Evolutionary conservation across 2,113 vertebrate genomes (phyloP).

Genomic region (Mola mola): DNA sequence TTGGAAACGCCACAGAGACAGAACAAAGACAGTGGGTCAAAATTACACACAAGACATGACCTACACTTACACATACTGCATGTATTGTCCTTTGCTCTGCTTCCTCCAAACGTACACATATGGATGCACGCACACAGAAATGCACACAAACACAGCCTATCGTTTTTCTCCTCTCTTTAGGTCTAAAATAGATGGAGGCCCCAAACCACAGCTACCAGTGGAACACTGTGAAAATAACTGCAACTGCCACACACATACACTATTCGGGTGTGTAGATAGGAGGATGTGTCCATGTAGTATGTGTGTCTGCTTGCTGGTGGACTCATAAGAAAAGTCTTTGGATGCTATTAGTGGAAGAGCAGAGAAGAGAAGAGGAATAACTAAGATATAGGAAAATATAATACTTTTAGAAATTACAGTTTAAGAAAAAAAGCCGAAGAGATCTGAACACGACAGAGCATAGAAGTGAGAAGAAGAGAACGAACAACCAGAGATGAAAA

Average conservation of each 20-base stretch:
- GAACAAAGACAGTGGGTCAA: constrained; percentile 67
- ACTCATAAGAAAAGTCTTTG: constrained; percentile 13
- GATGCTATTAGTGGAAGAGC: constrained; percentile 21
- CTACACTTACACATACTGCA: constrained; percentile 53
- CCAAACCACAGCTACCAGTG: constrained; percentile 74
- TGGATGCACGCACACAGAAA: constrained; percentile 4
- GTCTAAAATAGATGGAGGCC: constrained; percentile 68
- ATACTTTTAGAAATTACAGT: no score
- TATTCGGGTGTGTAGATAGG: constrained; percentile 25
- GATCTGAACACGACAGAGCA: no score
- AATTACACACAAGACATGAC: constrained; percentile 51
- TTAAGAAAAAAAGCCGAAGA: no score
- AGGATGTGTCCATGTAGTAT: constrained; percentile 4
- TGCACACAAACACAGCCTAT: constrained; percentile 41
- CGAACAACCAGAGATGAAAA: no score
- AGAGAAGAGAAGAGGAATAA: not conserved
- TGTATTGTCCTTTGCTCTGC: constrained; percentile 30
- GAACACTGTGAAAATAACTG: constrained; percentile 68
- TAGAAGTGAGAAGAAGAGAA: no score
- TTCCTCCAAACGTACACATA: constrained; percentile 25
- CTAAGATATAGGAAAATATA: no score
- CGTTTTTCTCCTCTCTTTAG: constrained; percentile 70
- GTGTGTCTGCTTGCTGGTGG: constrained; percentile 20
- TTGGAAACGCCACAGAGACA: constrained; percentile 61
- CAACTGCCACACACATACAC: constrained; percentile 25